Evolutionary conservation across 92 coral and sea anemone genomes (phyloP).

Genomic region (Pocillopora meandrina): DNA sequence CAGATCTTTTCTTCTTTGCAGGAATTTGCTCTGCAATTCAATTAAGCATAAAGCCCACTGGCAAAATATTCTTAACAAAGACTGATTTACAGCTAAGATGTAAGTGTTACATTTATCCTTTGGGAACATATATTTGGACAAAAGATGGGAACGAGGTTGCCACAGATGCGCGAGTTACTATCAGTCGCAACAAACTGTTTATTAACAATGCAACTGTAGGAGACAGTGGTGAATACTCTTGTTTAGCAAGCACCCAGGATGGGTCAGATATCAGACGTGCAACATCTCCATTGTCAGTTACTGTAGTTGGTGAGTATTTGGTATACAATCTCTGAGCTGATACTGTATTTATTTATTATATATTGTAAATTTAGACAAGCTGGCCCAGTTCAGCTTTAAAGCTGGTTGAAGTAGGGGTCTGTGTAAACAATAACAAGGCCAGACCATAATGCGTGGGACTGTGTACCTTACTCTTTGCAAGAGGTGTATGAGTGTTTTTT

Average conservation of each 20-base stretch:
- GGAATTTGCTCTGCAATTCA: constrained; percentile 48
- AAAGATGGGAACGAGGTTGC: constrained; percentile 49
- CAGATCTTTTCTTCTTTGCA: neutral
- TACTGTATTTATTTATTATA: neutral
- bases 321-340: neutral
- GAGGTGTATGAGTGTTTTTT: too few relatives aligned
- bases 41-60: constrained; percentile 24
- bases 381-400: too few relatives aligned
- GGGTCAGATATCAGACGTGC: neutral
- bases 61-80: constrained; percentile 17
- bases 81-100: constrained; percentile 41
- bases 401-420: too few relatives aligned
- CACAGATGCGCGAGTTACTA: constrained; percentile 17
- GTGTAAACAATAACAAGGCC: too few relatives aligned
- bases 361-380: too few relatives aligned
- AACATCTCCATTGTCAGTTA: neutral
- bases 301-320: constrained; percentile 47
- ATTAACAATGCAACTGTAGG: constrained; percentile 44
- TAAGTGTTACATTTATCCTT: constrained; percentile 51
- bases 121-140: constrained; percentile 63
- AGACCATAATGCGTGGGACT: too few relatives aligned
- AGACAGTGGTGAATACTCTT: constrained; percentile 76
- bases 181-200: constrained; percentile 44
- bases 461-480: too few relatives aligned
- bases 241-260: constrained; percentile 59